Base-by-base conservation (phyloP, 1,140 invertebrate genomes). In the Lordiphosa collinella region DNA sequence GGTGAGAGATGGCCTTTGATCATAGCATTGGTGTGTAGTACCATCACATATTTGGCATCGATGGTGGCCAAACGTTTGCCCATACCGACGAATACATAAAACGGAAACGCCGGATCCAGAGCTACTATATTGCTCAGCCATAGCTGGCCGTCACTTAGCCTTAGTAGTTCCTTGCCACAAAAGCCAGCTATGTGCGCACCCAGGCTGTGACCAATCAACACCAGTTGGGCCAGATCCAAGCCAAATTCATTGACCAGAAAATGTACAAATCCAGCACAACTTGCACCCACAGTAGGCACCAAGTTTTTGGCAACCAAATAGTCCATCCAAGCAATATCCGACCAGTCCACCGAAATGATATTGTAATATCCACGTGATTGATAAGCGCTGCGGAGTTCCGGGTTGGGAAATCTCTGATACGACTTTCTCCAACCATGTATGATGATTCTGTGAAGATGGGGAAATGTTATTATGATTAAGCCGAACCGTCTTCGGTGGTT, bases 21-120 rank as follows among this genome's bases (percentile, higher is more conserved):
- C 11, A 90, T 90, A 6, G 88, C 90, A 64, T 93, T 91, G 0
- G 94, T 93, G 66, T 95, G 94, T 35, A 95, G 92, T 0, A 92
- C 90, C 86, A 93, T 91, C 0, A 94, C 93, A 57, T 92, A 92
- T 16, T 89, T 53, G 0, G 90, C 93, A 74, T 94, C 93, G 18
- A 63, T 80, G 22, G 73, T 70, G 57, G 92, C 90, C 3, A 94
- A 78, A 16, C 92, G 74, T 1, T 68, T 48, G 4, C 16, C 53
- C 0, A 49, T 52, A 10, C 65, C 56, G 46, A 53, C 44, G 6
- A 57, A 38, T 4, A 7, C 7, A 16, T 60, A 78, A 5, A 78
- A 25, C 5, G 73, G 73, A 12, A 22, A 53, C 2, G 73, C 73
- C 1, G 73, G 46, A 85, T 92, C 91, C 12, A 91, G 57, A 25